Evolutionary conservation across 2,888 invertebrate genomes (phyloP), one percentile per base, ranked within the genome.

Genomic region (Lochmaea capreae): DNA sequence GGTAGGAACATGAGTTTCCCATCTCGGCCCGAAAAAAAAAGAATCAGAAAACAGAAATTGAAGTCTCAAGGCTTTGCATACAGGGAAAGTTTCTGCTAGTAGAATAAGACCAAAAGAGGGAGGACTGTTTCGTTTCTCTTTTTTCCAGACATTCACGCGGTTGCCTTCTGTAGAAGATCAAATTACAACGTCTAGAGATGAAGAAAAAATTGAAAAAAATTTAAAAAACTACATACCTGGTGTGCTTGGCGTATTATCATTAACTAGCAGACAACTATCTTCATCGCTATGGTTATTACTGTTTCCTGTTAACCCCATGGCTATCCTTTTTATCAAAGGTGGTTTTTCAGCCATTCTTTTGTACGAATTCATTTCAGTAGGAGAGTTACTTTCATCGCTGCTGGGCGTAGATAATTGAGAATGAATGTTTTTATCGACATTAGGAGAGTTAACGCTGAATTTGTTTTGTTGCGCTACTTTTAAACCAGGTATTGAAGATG

Each of bases 371-470:
- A 95, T 90, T 89, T 95, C 95, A 67, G 95, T 94, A 63, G 95
- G 95, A 11, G 95, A 95, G 88, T 94, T 94, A 84, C 95, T 94
- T 88, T 95, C 95, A 86, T 95, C 95, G 80, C 95, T 95, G 87
- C 93, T 93, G 46, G 92, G 92, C 61, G 89, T 89, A 79, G 89
- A 89, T 82, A 89, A 89, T 77, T 89, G 89, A 8, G 89, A 89
- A 78, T 86, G 84, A 78, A 85, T 87, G 46, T 65, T 65, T 77
- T 83, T 85, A 65, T 84, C 82, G 6, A 43, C 62, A 5, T 62
- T 74, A 3, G 65, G 68, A 6, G 68, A 52, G 18, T 76, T 73
- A 58, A 89, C 88, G 82, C 89, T 88, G 80, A 88, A 89, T 79
- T 88, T 90, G 85, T 92, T 92, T 57, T 74, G 82, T 49, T 90